These are phyloP conservation scores for Machaerirhynchus nigripectus DNA, from an alignment of 2,113 vertebrate species.

Conservation along the genomic window DNA sequence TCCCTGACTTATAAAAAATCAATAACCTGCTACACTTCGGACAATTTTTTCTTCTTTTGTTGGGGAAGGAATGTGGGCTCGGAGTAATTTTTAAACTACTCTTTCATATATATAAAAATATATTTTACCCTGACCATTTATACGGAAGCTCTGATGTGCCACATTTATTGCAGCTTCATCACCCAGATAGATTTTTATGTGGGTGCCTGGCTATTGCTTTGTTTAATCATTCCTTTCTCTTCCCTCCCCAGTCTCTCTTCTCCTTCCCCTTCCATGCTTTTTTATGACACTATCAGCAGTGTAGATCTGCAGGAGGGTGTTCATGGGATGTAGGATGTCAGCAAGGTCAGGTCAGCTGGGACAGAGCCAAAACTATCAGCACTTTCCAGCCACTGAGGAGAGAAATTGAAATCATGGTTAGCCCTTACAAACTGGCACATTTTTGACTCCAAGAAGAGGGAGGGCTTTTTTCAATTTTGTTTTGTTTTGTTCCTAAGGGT, in stretches of 20 bases:
- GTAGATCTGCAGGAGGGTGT: background rate
- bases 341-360: conserved; percentile 44
- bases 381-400: background rate
- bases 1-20: conserved; percentile 60
- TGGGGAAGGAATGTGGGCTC: background rate
- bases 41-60: background rate
- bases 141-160: conserved; percentile 23
- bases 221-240: conserved; percentile 54
- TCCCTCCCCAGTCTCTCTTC: background rate
- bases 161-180: conserved; percentile 54
- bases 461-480: background rate
- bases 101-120: conserved; percentile 11
- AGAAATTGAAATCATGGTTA: background rate
- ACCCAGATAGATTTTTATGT: conserved; percentile 48
- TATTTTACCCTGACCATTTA: conserved; percentile 4
- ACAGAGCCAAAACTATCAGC: conserved; percentile 1
- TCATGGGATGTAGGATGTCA: background rate
- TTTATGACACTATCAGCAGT: background rate
- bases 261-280: background rate
- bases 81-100: conserved; percentile 7
- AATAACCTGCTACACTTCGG: background rate
- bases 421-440: background rate
- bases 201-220: conserved; percentile 45
- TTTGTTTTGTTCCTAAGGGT: background rate
- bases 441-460: background rate